phyloP scores from a whole-genome alignment of 1,140 invertebrate genomes.

The Aphaenogaster floridana region DNA sequence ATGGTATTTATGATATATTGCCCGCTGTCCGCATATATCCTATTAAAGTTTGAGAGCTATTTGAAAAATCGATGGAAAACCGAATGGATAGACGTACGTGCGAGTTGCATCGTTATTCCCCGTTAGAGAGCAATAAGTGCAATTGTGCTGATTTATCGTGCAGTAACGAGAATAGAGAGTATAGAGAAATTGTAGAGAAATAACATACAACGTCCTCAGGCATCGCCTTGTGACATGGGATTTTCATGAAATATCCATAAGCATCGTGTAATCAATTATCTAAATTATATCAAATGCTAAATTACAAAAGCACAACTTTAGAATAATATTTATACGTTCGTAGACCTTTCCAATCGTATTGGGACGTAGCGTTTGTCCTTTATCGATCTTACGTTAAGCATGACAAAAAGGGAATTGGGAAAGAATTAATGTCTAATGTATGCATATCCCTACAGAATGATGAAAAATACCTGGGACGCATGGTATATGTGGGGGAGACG shows the following conservation, averaged over 20 bases:
- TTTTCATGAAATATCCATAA: slow-evolving; percentile 50
- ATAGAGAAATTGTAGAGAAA: slow-evolving; percentile 66
- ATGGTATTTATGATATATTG: slow-evolving; percentile 71
- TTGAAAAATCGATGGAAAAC: slow-evolving; percentile 56
- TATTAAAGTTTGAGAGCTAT: slow-evolving; percentile 69
- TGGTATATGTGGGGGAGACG: slow-evolving; percentile 52
- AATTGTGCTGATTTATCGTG: slow-evolving; percentile 60
- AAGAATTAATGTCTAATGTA: slow-evolving; percentile 62
- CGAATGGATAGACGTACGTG: slow-evolving; percentile 66
- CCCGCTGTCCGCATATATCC: slow-evolving; percentile 58
- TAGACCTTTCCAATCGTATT: slow-evolving; percentile 76
- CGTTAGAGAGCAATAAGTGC: slow-evolving; percentile 62
- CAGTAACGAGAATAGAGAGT: slow-evolving; percentile 56
- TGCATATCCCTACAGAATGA: slow-evolving; percentile 51
- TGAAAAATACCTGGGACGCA: slow-evolving; percentile 60
- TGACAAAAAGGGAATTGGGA: slow-evolving; percentile 51
- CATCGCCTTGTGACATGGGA: slow-evolving; percentile 66
- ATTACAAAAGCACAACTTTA: slow-evolving; percentile 66
- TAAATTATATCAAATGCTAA: slow-evolving; percentile 71
- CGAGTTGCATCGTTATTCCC: slow-evolving; percentile 64
- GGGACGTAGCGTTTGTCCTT: slow-evolving; percentile 34
- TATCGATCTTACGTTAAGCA: slow-evolving; percentile 57
- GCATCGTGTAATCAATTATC: slow-evolving; percentile 58
- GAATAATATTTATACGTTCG: slow-evolving; percentile 60
- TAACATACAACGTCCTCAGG: slow-evolving; percentile 39